A percentile compares a stretch with the other conserved stretches of the same genome.
These are phyloP conservation scores for Tetrapedia diversipes DNA, from an alignment of 2,888 invertebrate genomes.

Conservation along the genomic window DNA sequence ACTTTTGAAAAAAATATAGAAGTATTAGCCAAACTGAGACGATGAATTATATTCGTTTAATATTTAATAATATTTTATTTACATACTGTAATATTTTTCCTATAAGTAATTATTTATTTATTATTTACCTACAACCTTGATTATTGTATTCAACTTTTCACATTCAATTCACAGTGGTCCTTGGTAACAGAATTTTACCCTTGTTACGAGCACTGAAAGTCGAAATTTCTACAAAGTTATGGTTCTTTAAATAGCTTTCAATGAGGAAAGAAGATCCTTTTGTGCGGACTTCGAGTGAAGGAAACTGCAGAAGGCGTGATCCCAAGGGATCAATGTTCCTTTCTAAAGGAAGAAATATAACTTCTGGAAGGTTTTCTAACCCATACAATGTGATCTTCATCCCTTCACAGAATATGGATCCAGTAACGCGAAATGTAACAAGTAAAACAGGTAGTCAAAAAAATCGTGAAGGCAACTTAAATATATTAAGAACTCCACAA, in stretches of 20 bases:
- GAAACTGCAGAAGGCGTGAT: conserved; percentile 44
- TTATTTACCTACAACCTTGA: background rate
- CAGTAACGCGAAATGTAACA: background rate
- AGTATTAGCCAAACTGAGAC: too few relatives aligned
- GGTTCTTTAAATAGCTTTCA: conserved; percentile 55
- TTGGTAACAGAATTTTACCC: background rate
- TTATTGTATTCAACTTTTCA: background rate
- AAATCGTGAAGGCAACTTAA: background rate
- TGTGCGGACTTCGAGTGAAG: conserved; percentile 15
- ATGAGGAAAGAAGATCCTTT: conserved; percentile 24
- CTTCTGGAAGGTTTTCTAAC: background rate
- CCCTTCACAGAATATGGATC: background rate
- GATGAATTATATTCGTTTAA: too few relatives aligned
- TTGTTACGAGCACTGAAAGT: background rate
- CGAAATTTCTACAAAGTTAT: conserved; percentile 42
- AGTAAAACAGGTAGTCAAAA: too few relatives aligned
- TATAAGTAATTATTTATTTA: too few relatives aligned
- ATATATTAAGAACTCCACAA: too few relatives aligned
- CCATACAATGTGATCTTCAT: background rate
- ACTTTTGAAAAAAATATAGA: too few relatives aligned
- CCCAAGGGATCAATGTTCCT: conserved; percentile 21
- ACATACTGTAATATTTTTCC: background rate
- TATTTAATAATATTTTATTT: too few relatives aligned
- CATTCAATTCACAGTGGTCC: background rate
- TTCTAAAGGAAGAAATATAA: conserved; percentile 25